These are phyloP conservation scores for Plebejus melissa DNA, from an alignment of 2,888 invertebrate genomes.

Conservation along the genomic window DNA sequence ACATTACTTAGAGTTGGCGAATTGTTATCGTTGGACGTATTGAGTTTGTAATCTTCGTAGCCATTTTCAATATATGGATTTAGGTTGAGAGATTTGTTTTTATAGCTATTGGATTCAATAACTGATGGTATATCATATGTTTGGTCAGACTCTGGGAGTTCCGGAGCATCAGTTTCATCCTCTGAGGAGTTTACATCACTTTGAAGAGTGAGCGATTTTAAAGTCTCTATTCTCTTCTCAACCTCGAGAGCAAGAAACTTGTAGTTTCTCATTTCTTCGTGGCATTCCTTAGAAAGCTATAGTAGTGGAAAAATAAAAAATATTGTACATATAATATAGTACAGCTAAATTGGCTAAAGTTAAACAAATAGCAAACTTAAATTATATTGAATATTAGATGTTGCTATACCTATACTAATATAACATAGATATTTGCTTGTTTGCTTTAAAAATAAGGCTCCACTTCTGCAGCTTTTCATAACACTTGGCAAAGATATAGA, in stretches of 20 bases:
- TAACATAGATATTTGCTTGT: background rate
- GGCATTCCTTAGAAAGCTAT: slow-evolving; percentile 82
- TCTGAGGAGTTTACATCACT: slow-evolving; percentile 51
- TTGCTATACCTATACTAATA: background rate
- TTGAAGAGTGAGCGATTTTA: slow-evolving; percentile 56
- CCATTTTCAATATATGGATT: slow-evolving; percentile 37
- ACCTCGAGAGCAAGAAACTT: slow-evolving; percentile 82
- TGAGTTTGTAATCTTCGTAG: slow-evolving; percentile 31
- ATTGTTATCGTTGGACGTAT: slow-evolving; percentile 35
- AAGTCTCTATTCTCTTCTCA: slow-evolving; percentile 76
- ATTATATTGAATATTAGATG: background rate
- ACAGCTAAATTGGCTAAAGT: too few relatives aligned
- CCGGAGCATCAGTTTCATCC: slow-evolving; percentile 56
- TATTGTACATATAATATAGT: background rate
- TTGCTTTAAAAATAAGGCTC: background rate
- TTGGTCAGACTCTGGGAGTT: slow-evolving; percentile 55
- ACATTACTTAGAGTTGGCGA: slow-evolving; percentile 43
- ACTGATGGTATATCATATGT: slow-evolving; percentile 41
- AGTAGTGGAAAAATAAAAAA: background rate
- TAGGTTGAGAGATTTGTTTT: slow-evolving; percentile 33
- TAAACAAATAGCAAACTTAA: too few relatives aligned
- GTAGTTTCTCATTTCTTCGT: slow-evolving; percentile 83
- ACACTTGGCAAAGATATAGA: background rate
- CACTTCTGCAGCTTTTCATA: background rate
- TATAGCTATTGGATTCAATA: background rate